Percentiles rank a stretch among this genome's conserved stretches.
phyloP scores from a whole-genome alignment of 2,113 vertebrate genomes.

The Anas platyrhynchos region DNA sequence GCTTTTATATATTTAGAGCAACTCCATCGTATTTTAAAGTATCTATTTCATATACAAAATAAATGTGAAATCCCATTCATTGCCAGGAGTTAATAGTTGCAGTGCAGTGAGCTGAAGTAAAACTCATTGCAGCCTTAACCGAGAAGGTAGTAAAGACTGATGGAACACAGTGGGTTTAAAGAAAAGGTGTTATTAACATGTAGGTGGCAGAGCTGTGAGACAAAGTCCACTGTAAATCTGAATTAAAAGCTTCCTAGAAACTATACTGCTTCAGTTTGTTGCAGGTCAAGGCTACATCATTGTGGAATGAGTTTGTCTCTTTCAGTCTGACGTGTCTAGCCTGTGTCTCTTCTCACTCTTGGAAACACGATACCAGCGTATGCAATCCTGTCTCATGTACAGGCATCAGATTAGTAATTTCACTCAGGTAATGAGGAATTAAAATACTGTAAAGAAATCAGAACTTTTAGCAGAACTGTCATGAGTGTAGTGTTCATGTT shows the following conservation, averaged over 20 bases:
- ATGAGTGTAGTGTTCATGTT: not conserved
- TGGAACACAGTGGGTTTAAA: conserved; percentile 4
- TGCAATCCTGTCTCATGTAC: conserved; percentile 82
- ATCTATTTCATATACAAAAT: not conserved
- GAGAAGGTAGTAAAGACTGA: conserved; percentile 1
- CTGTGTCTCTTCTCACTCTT: conserved; percentile 83
- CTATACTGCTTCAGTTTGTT: not conserved
- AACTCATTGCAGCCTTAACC: not conserved
- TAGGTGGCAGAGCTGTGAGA: conserved; percentile 3
- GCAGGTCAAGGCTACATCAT: not conserved
- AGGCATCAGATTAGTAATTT: not conserved
- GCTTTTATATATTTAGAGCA: not conserved
- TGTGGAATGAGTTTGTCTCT: conserved; percentile 81
- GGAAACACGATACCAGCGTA: conserved; percentile 76
- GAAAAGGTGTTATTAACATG: not conserved
- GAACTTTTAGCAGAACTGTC: not conserved
- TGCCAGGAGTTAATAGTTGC: conserved; percentile 12
- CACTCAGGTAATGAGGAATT: not conserved
- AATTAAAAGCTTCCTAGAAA: conserved; percentile 17
- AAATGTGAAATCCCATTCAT: not conserved
- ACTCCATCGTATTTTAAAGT: not conserved
- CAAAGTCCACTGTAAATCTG: not conserved
- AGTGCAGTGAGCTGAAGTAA: not conserved
- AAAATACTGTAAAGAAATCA: not conserved
- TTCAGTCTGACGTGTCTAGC: conserved; percentile 84